Base-by-base conservation (phyloP, 2,113 vertebrate genomes). In the Camelus bactrianus region DNA sequence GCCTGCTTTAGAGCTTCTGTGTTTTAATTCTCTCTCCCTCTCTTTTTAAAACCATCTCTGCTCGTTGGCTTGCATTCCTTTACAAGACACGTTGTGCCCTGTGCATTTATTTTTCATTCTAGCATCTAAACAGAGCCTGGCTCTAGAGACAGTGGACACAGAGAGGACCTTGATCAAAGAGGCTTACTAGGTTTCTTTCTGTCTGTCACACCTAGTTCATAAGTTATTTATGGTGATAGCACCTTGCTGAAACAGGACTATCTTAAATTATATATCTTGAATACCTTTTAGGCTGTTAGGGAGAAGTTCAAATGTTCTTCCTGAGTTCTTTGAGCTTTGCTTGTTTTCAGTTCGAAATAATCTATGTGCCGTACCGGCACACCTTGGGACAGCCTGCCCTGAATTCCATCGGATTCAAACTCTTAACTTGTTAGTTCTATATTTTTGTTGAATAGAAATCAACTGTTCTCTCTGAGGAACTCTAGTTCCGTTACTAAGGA, bases 401-500 rank as follows among this genome's bases (percentile, higher is more conserved):
- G 46, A 50, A 32, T 9, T 5, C 46, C 46, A 50, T 76, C 28
- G 50, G 16, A 16, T 6, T 76, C 32, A 77, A 22, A 0, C 35
- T 84, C 80, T 94, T 48, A 42, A 52, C 38, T 89, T 85, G n/a
- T 52, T 91, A 22, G 2, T n/a, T 64, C 92, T 50, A 24, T 67
- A 75, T 79, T 91, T 95, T 83, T 52, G 26, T 83, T 81, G 50
- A 60, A 38, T 77, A 72, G 42, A 77, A 79, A 92, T 80, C 56
- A 80, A 30, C 20, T 75, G 13, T 9, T 90, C 17, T 79, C 14
- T 46, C 26, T 77, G 64, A 92, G 42, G 15, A 4, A 90, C 22
- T 60, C 24, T 32, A 73, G 52, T 4, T 56, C 75, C 52, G 24
- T 79, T 75, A 76, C 22, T 32, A 60, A 93, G 73, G 32, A 89